Percentiles rank a stretch among this genome's conserved stretches.
phyloP scores from a whole-genome alignment of 2,888 invertebrate genomes.

The Mactromeris polynyma region DNA sequence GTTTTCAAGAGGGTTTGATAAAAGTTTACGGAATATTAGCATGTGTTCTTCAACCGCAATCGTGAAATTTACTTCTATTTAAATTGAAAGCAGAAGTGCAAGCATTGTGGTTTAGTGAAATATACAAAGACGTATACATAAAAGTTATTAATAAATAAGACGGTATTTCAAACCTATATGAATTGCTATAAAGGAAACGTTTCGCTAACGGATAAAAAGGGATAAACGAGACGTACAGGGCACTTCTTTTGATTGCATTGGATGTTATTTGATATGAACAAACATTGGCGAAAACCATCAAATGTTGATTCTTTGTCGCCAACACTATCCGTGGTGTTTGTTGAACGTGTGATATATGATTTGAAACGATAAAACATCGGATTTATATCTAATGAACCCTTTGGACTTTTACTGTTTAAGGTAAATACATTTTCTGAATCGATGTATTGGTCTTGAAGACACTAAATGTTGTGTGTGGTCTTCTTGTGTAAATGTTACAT shows the following conservation, averaged over 20 bases:
- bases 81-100: not conserved
- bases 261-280: conserved; percentile 36
- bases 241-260: conserved; percentile 1
- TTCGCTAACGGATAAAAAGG: conserved; percentile 2
- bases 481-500: conserved; percentile 2
- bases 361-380: conserved; percentile 28
- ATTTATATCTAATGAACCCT: conserved; percentile 31
- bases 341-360: conserved; percentile 39
- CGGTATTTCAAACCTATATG: not conserved
- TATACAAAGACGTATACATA: not conserved
- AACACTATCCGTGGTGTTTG: conserved; percentile 45
- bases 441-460: not conserved
- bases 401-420: conserved; percentile 19
- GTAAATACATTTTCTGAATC: conserved; percentile 13
- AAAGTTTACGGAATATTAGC: conserved; percentile 12
- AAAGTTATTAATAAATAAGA: not conserved
- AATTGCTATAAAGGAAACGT: conserved; percentile 5
- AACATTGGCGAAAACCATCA: conserved; percentile 24
- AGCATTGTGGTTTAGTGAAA: not conserved
- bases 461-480: not conserved
- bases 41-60: not conserved
- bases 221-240: not conserved
- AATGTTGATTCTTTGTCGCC: conserved; percentile 42
- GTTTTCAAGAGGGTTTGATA: not conserved
- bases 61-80: not conserved